Evolutionary conservation across 2,797 vertebrate species (phyloP).

Genomic region (Orientallactaga sibirica): DNA sequence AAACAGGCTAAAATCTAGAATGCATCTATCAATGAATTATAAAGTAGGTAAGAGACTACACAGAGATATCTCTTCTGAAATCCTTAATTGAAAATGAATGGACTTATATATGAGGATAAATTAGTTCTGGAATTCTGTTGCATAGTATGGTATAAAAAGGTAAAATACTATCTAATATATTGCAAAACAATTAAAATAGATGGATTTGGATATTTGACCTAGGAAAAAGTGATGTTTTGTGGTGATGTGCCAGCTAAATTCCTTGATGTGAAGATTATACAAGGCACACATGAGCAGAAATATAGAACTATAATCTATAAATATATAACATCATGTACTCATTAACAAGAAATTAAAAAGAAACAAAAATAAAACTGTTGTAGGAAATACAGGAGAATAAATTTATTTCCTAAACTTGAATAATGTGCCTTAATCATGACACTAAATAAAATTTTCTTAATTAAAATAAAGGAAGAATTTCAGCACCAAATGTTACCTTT

Average conservation of each 20-base stretch:
- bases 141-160: neutral
- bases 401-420: neutral
- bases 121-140: neutral
- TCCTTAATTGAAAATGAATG: neutral
- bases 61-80: neutral
- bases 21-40: neutral
- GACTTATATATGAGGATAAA: neutral
- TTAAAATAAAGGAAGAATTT: neutral
- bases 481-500: neutral
- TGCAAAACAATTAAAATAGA: neutral
- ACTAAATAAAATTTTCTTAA: neutral
- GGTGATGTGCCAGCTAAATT: no score
- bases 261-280: neutral
- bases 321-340: no score
- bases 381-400: neutral
- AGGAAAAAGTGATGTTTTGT: neutral
- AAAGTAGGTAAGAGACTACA: neutral
- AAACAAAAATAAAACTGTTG: neutral
- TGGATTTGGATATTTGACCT: neutral
- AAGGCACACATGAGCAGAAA: neutral
- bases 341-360: neutral
- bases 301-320: fast-evolving
- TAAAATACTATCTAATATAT: neutral
- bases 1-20: neutral
- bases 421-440: neutral